Percentiles rank a stretch among this genome's conserved stretches.
Conservation (phyloP, 2,797 vertebrate species). For the Peromyscus eremicus region DNA sequence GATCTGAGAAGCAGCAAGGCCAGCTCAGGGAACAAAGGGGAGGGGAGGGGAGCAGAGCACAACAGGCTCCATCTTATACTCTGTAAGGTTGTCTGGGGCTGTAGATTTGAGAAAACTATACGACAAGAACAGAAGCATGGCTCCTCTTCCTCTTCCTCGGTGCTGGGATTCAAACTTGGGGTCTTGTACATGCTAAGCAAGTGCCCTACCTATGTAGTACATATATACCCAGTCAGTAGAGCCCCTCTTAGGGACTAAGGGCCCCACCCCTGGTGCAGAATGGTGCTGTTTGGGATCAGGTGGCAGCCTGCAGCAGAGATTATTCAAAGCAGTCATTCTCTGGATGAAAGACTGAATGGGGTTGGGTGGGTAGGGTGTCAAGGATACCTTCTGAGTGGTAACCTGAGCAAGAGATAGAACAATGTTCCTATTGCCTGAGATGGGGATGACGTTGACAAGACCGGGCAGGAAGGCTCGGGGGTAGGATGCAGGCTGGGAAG, state of each 20-base stretch:
- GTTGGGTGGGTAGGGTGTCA: background rate
- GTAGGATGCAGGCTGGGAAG: background rate
- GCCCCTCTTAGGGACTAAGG: background rate
- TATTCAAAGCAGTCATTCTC: background rate
- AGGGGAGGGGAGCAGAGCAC: background rate
- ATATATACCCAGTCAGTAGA: background rate
- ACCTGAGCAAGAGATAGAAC: background rate
- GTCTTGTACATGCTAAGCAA: background rate
- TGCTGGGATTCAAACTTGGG: background rate
- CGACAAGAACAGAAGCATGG: background rate
- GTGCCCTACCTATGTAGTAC: background rate
- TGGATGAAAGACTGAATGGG: background rate
- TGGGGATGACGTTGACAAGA: background rate
- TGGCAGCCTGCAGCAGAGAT: background rate
- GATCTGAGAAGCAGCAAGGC: background rate
- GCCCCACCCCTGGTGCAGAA: background rate
- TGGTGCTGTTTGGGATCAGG: background rate
- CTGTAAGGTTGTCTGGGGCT: accelerated
- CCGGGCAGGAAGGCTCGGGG: accelerated
- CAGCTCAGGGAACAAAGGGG: background rate
- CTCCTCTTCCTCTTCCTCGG: background rate
- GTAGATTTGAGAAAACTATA: background rate
- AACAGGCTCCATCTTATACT: too few relatives aligned
- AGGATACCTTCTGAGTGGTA: background rate
- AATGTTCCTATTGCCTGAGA: background rate